These are phyloP conservation scores for Hydrolagus colliei DNA, from an alignment of 2,797 vertebrate genomes.

Conservation along the genomic window DNA sequence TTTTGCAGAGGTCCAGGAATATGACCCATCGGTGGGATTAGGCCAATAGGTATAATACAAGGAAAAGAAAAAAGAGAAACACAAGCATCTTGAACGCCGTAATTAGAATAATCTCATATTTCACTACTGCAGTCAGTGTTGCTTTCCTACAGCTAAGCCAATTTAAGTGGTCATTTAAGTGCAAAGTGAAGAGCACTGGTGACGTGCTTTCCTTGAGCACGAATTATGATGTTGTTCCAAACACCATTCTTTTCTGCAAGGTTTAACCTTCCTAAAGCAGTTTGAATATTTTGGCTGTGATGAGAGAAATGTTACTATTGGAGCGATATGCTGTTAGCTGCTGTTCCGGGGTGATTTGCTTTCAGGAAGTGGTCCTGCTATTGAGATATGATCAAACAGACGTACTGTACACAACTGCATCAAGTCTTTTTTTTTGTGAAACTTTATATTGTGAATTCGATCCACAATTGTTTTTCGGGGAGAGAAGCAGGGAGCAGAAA, in stretches of 20 bases:
- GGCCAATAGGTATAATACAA: too few species aligned
- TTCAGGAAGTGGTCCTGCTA: conserved; percentile 4
- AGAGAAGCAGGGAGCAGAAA: background rate
- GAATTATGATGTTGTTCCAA: too few species aligned
- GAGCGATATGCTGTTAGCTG: background rate
- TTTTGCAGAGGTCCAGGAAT: too few species aligned
- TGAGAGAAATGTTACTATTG: background rate
- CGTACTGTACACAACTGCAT: conserved; percentile 1
- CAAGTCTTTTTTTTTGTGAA: background rate
- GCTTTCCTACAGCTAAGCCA: too few species aligned
- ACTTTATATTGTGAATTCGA: background rate
- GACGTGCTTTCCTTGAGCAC: too few species aligned
- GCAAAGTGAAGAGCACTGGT: too few species aligned
- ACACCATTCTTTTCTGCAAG: background rate
- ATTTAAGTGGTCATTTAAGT: too few species aligned
- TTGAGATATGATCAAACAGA: background rate
- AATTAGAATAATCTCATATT: too few species aligned
- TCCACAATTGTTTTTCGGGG: background rate
- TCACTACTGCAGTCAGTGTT: too few species aligned
- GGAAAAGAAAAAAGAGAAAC: too few species aligned
- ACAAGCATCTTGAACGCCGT: too few species aligned
- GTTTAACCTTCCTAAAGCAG: background rate
- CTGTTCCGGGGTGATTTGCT: background rate
- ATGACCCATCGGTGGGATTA: too few species aligned
- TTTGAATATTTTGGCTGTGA: background rate